Evolutionary conservation across 2,797 vertebrate species (phyloP).

Genomic region (Halcyon badia): DNA sequence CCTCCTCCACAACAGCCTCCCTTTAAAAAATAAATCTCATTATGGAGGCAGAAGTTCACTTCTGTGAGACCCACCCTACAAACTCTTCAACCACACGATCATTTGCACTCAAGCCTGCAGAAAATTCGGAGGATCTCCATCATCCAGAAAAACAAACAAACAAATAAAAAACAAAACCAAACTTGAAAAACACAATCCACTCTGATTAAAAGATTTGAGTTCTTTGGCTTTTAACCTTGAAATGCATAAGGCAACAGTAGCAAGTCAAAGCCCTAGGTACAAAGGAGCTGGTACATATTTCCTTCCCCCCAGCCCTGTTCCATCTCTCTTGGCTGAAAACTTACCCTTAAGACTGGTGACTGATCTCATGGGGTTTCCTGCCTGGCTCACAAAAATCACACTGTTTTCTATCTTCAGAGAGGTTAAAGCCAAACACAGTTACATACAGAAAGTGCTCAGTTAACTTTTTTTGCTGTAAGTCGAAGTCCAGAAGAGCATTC

Average conservation of each 20-base stretch:
- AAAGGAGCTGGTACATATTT: background rate
- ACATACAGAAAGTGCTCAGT: background rate
- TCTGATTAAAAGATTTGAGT: background rate
- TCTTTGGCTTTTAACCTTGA: background rate
- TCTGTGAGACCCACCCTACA: background rate
- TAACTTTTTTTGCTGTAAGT: background rate
- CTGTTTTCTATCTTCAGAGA: background rate
- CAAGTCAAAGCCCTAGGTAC: background rate
- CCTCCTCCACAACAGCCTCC: background rate
- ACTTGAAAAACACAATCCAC: background rate
- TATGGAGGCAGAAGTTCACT: background rate
- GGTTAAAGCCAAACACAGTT: background rate
- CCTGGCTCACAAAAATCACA: background rate
- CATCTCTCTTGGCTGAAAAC: background rate
- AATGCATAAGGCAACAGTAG: background rate
- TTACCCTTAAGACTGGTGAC: background rate
- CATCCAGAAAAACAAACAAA: background rate
- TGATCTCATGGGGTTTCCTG: background rate
- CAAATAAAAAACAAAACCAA: background rate
- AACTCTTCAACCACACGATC: accelerated
- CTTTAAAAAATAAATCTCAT: background rate
- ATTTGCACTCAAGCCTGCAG: background rate
- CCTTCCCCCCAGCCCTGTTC: accelerated
- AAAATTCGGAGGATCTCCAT: background rate
- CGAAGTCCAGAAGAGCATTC: background rate